These are phyloP conservation scores for Cheilosia urbana DNA, from an alignment of 2,888 invertebrate species.

Conservation along the genomic window DNA sequence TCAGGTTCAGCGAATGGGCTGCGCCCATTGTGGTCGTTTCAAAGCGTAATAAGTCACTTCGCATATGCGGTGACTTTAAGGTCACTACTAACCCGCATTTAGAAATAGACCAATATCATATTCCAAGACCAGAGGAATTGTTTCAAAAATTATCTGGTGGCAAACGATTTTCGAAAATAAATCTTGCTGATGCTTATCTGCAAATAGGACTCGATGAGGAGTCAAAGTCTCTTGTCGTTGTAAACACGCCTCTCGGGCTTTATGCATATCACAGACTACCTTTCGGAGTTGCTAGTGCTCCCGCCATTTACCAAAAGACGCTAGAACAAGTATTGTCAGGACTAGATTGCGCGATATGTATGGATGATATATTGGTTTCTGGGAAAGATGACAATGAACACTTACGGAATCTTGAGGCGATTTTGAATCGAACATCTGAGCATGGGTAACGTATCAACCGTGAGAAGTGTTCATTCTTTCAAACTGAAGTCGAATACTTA, in stretches of 20 bases:
- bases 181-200: slow-evolving; percentile 65
- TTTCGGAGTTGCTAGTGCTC: slow-evolving; percentile 61
- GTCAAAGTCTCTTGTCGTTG: slow-evolving; percentile 55
- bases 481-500: slow-evolving; percentile 64
- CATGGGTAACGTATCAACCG: slow-evolving; percentile 40
- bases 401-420: slow-evolving; percentile 43
- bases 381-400: slow-evolving; percentile 52
- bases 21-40: slow-evolving; percentile 79
- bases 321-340: slow-evolving; percentile 55
- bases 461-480: slow-evolving; percentile 58
- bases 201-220: slow-evolving; percentile 62
- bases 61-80: slow-evolving; percentile 76
- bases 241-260: slow-evolving; percentile 69
- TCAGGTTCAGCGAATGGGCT: slow-evolving; percentile 78
- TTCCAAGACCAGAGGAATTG: slow-evolving; percentile 67
- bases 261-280: slow-evolving; percentile 60
- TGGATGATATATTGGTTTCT: slow-evolving; percentile 70
- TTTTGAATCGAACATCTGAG: slow-evolving; percentile 35
- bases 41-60: slow-evolving; percentile 77
- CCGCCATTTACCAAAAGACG: slow-evolving; percentile 14
- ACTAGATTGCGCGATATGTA: slow-evolving; percentile 58
- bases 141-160: slow-evolving; percentile 72
- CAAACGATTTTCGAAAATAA: slow-evolving; percentile 64
- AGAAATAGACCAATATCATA: slow-evolving; percentile 70
- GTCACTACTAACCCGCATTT: slow-evolving; percentile 76